Evolutionary conservation across 2,797 vertebrate genomes (phyloP), one percentile per base, ranked within the genome.

Genomic region (Petrocephalus sullivani): DNA sequence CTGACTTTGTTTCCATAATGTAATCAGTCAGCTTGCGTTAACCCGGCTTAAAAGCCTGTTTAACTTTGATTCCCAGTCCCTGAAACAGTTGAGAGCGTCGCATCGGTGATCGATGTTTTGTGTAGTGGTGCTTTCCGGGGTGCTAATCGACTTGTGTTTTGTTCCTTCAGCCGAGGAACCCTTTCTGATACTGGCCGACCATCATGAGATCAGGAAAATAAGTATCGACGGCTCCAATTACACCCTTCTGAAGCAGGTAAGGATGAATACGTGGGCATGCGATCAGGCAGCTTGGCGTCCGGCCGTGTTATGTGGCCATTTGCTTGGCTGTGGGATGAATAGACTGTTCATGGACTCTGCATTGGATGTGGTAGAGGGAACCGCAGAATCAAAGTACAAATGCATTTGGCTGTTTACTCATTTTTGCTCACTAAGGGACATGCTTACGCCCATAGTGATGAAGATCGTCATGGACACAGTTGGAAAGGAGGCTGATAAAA

Each of bases 131-230:
- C 21, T 21, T 51, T 83, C 41, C 49, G 4, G 2, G 19, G 81
- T 2, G n/a, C 21, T 83, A 83, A 83, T 83, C 46, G 46, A 54
- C 81, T 83, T 83, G 7, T 83, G 81, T 41, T 53, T 83, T 54
- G 4, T 33, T 81, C 46, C 88, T 94, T 94, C 95, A 99, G 98
- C 95, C 92, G 98, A 99, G 93, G 98, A 99, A 89, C 97, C 98
- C 71, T 98, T 99, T 93, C 96, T 99, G 91, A 98, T 99, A 91
- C 97, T 99, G 93, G 98, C 98, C 33, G 98, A 99, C 94, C 98
- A 99, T 94, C 98, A 99, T 90, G 98, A 99, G 94, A 99, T 99
- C 93, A 96, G 98, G 92, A 99, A 98, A 96, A 96, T 99, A 92
- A 99, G 97, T 91, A 97, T 98, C 37, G 98, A 99, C 92, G 98